phyloP scores from a whole-genome alignment of 2,888 invertebrate species.

The Girardia tigrina region DNA sequence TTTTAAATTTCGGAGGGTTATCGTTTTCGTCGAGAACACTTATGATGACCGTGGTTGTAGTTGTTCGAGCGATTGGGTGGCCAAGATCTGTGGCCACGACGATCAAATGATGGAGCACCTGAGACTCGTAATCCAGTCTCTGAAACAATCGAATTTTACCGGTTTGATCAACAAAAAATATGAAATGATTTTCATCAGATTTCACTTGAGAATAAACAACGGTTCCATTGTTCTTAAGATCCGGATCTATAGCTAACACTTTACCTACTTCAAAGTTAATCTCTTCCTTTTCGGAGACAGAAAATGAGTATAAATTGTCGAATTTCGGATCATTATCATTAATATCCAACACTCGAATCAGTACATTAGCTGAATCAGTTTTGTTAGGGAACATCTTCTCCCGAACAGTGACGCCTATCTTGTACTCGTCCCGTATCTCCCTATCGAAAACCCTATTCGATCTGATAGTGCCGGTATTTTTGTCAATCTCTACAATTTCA shows the following conservation, averaged over 20 bases:
- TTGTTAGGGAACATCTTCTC: neutral
- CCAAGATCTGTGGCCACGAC: neutral
- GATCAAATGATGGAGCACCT: neutral
- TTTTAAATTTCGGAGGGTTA: constrained; percentile 4
- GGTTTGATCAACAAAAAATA: neutral
- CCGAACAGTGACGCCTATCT: neutral
- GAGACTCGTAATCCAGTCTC: neutral
- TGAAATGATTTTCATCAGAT: neutral
- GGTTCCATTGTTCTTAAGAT: neutral
- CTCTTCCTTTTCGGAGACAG: neutral
- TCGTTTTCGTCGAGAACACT: neutral
- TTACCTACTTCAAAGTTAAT: neutral
- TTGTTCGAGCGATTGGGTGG: neutral
- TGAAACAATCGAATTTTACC: neutral
- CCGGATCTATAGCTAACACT: neutral
- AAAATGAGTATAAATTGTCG: neutral
- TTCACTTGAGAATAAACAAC: neutral
- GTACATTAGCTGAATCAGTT: neutral
- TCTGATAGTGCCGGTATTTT: neutral
- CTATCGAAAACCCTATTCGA: neutral
- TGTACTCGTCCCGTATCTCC: neutral
- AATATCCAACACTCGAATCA: neutral
- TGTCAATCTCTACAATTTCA: neutral
- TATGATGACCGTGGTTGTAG: neutral
- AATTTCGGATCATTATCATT: constrained; percentile 8